Evolutionary conservation across 2,797 vertebrate genomes (phyloP).

Genomic region (Sebastes taczanowskii): DNA sequence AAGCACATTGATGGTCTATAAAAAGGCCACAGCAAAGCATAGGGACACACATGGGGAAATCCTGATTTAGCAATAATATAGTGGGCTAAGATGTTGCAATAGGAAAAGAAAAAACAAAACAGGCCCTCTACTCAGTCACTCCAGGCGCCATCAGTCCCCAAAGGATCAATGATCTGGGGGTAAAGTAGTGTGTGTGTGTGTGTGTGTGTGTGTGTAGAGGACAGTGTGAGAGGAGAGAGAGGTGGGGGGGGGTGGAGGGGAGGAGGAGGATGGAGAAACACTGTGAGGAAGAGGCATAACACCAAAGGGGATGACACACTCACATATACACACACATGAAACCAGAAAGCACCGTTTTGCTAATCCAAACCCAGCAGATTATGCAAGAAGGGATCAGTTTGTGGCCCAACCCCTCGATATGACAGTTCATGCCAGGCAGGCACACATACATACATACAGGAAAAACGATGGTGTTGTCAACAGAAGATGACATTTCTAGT

Average conservation of each 20-base stretch:
- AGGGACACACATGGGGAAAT: constrained; percentile 28
- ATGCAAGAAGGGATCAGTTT: constrained; percentile 80
- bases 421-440: constrained; percentile 65
- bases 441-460: constrained; percentile 10
- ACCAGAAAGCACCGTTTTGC: constrained; percentile 58
- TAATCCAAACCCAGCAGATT: constrained; percentile 81
- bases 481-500: not conserved
- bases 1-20: constrained; percentile 14
- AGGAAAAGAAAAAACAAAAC: constrained; percentile 23
- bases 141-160: constrained; percentile 61
- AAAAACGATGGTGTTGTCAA: constrained; percentile 23
- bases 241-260: not conserved
- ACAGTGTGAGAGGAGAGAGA: not conserved
- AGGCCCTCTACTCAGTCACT: constrained; percentile 23
- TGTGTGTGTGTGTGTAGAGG: constrained; percentile 6
- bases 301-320: not conserved
- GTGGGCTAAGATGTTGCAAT: not conserved
- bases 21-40: constrained; percentile 32
- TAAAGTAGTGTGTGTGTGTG: constrained; percentile 43
- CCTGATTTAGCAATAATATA: constrained; percentile 21
- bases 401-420: constrained; percentile 71
- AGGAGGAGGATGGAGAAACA: constrained; percentile 1
- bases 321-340: constrained; percentile 11
- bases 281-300: not conserved
- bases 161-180: constrained; percentile 54